These are phyloP conservation scores for Tinamus guttatus DNA, from an alignment of 2,113 vertebrate genomes.

Conservation along the genomic window DNA sequence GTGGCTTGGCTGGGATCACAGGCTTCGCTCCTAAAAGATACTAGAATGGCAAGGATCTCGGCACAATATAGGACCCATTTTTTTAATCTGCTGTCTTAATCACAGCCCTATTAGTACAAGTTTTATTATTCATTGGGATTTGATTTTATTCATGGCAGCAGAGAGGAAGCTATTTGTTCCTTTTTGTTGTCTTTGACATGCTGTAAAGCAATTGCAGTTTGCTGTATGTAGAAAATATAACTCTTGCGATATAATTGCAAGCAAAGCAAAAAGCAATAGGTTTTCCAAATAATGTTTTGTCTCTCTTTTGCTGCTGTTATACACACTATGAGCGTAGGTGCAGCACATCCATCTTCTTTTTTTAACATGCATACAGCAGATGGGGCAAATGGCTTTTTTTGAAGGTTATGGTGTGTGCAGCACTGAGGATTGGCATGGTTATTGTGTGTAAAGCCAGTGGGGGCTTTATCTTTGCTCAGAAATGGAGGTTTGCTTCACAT, in stretches of 20 bases:
- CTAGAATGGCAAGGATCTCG: conserved; percentile 56
- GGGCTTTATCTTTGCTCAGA: conserved; percentile 54
- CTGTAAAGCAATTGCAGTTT: neutral
- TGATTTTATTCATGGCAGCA: conserved; percentile 46
- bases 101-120: conserved; percentile 41
- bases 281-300: neutral
- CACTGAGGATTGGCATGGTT: conserved; percentile 53
- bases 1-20: conserved; percentile 59
- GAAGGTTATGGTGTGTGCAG: conserved; percentile 42
- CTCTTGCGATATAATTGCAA: neutral
- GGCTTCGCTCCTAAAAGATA: conserved; percentile 37
- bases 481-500: conserved; percentile 52
- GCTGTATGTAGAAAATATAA: neutral
- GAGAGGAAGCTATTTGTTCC: conserved; percentile 33
- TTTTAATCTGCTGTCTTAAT: conserved; percentile 56
- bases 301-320: neutral
- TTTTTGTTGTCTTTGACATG: neutral
- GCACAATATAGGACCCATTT: conserved; percentile 58
- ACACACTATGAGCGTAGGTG: conserved; percentile 23
- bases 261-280: neutral
- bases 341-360: conserved; percentile 42
- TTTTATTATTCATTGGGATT: conserved; percentile 66
- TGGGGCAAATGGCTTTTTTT: conserved; percentile 56
- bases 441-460: conserved; percentile 62
- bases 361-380: conserved; percentile 56